phyloP scores from a whole-genome alignment of 2,113 vertebrate species.

The Vidua macroura region DNA sequence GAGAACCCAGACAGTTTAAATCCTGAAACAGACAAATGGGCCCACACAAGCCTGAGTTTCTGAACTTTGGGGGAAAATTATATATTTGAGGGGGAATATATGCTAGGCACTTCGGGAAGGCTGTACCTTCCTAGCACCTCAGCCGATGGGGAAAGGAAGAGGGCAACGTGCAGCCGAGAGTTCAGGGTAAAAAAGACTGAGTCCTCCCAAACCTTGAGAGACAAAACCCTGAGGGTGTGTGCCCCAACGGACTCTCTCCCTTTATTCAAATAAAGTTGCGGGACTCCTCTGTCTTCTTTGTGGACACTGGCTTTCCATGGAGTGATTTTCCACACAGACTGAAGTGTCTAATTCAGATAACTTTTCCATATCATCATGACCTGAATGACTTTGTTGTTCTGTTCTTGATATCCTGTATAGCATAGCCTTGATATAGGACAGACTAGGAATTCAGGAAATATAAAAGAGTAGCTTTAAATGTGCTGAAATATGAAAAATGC shows the following conservation, averaged over 20 bases:
- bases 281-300: not conserved
- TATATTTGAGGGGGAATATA: not conserved
- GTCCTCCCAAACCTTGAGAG: not conserved
- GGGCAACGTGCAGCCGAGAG: fast-evolving
- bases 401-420: not conserved
- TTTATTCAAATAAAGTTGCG: not conserved
- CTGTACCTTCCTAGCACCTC: not conserved
- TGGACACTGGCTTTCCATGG: not conserved
- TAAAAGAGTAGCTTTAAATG: not conserved
- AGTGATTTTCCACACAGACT: not conserved
- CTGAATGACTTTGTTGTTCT: not conserved
- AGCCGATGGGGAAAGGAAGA: not conserved
- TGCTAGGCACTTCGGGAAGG: fast-evolving
- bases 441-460: not conserved
- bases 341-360: not conserved
- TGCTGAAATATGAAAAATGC: not conserved
- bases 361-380: not conserved
- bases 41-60: not conserved
- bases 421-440: not conserved
- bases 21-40: not conserved
- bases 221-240: fast-evolving
- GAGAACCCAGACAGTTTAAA: not conserved
- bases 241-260: not conserved
- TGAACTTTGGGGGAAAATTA: not conserved
- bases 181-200: not conserved